Evolutionary conservation across 2,113 vertebrate species (phyloP), one percentile per base, ranked within the genome.

Genomic region (pig (Sus scrofa)): DNA sequence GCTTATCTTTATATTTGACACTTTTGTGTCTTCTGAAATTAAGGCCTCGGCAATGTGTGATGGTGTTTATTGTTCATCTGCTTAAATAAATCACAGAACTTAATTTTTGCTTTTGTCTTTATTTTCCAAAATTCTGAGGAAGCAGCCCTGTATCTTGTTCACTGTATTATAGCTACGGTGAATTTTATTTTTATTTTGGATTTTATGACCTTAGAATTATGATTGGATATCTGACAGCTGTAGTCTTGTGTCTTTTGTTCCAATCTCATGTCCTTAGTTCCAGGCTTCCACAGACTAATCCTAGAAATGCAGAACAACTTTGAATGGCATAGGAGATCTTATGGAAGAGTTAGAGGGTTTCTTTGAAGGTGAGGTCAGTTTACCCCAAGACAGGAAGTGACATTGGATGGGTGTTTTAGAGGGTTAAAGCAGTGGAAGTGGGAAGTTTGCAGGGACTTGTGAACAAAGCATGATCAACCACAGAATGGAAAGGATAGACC

Each of bases 181-280:
- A 75, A n/a, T 92, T 92, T 94, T 65, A 50, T 92, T 71, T 65
- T 85, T 95, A 56, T 26, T 65, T 83, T 82, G 58, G 81, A 58
- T 92, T 89, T 86, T 94, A 30, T 63, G 52, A 39, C 60, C 54
- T 95, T 30, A 68, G 50, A 96, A 83, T 70, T 94, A 27, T 87
- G 84, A 8, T 74, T 75, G 50, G 14, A 50, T 78, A 44, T 89
- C 24, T 96, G 65, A 75, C 32, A 81, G 68, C 65, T 58, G 50
- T 62, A 34, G 11, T 37, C 50, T 65, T 65, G 5, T 78, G 22
- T 52, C 37, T 27, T 37, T 65, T 89, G 34, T 68, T 52, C 24
- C 30, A 32, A 4, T 70, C 12, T 84, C 50, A 58, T 58, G 65
- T 52, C 71, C 56, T 52, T 70, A 77, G 62, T 83, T 77, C 15